phyloP scores from a whole-genome alignment of 2,888 invertebrate species.

The Rugalucina vietnamica region DNA sequence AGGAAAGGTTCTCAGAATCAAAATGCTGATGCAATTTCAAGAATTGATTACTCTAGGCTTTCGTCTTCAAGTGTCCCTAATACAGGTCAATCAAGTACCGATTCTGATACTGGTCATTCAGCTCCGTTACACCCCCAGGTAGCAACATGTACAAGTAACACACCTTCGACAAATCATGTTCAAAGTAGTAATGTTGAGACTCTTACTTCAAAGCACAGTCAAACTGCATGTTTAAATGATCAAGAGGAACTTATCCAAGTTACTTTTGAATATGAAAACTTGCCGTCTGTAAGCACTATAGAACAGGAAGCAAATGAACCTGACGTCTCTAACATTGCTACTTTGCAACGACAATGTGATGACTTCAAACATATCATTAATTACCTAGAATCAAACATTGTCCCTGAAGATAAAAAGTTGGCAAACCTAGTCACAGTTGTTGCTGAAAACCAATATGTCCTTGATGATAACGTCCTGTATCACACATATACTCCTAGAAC shows the following conservation, averaged over 20 bases:
- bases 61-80: background rate
- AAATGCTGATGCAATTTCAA: constrained; percentile 46
- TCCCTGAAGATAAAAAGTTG: constrained; percentile 10
- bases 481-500: constrained; percentile 7
- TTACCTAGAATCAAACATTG: background rate
- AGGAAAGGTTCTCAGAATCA: constrained; percentile 28
- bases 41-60: constrained; percentile 22
- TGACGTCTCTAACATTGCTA: background rate
- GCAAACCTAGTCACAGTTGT: background rate
- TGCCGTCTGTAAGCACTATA: background rate
- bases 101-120: no score
- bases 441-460: constrained; percentile 4
- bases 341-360: constrained; percentile 1
- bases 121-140: no score
- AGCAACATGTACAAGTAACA: no score
- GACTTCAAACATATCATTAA: background rate
- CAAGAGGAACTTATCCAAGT: background rate
- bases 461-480: constrained; percentile 13
- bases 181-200: background rate
- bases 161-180: background rate
- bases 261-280: background rate
- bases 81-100: background rate
- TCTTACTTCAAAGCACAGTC: background rate
- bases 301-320: background rate
- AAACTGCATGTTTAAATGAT: background rate